These are phyloP conservation scores for Pseudanteris insignis DNA, from an alignment of 2,888 invertebrate genomes.

Conservation along the genomic window DNA sequence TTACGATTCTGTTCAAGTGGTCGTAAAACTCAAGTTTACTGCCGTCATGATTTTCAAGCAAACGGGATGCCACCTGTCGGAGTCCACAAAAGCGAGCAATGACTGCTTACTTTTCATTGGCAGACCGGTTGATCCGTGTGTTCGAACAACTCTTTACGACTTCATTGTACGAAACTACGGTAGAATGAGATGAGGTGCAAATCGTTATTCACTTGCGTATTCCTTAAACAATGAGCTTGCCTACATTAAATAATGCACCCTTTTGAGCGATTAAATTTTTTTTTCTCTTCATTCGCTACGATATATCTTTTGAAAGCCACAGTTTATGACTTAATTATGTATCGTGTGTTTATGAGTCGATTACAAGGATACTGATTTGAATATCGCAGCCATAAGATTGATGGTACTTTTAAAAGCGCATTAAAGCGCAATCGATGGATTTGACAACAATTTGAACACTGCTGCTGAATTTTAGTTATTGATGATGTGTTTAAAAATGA, in stretches of 20 bases:
- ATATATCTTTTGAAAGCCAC: no score
- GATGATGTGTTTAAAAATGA: no score
- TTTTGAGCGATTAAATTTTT: no score
- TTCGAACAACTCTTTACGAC: conserved; percentile 47
- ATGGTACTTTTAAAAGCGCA: no score
- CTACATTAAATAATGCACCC: conserved; percentile 42
- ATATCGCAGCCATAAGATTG: no score
- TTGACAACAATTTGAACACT: no score
- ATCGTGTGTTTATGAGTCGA: no score
- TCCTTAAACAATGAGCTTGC: conserved; percentile 31
- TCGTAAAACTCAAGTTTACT: conserved; percentile 71
- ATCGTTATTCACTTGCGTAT: conserved; percentile 38
- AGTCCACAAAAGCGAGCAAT: conserved; percentile 54
- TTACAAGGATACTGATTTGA: no score
- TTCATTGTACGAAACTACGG: conserved; percentile 40
- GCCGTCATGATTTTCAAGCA: conserved; percentile 68
- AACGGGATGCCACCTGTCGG: conserved; percentile 66
- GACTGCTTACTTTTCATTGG: conserved; percentile 49
- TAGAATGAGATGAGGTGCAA: conserved; percentile 41
- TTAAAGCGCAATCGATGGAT: no score
- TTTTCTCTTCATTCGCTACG: no score
- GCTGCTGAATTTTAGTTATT: no score
- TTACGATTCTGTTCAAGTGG: conserved; percentile 71
- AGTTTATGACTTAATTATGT: no score
- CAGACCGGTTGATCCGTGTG: conserved; percentile 47